Evolutionary conservation across 1,140 invertebrate species (phyloP).

Genomic region (Aphaenogaster ashmeadi): DNA sequence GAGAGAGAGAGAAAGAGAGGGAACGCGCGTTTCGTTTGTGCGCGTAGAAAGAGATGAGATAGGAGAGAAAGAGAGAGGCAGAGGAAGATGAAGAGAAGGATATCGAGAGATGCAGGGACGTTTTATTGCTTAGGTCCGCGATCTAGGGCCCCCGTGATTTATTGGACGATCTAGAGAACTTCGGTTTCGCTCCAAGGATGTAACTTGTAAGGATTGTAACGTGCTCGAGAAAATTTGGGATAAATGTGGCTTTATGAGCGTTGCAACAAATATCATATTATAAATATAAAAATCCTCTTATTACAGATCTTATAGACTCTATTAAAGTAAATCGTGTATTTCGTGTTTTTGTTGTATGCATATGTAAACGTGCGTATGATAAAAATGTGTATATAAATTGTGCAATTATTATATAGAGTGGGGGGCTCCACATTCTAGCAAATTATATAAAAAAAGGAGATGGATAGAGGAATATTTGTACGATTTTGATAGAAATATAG

Average conservation of each 20-base stretch:
- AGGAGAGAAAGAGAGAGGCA: slow-evolving; percentile 2
- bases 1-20: neutral
- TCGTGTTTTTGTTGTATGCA: neutral
- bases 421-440: neutral
- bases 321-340: neutral
- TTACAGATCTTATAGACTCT: neutral
- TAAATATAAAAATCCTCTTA: neutral
- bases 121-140: slow-evolving; percentile 46
- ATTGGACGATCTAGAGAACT: neutral
- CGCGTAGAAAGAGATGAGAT: neutral
- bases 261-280: neutral
- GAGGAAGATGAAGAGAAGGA: neutral
- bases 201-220: neutral
- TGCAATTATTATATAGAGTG: neutral
- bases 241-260: neutral
- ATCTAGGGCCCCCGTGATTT: slow-evolving; percentile 42
- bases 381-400: neutral
- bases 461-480: neutral
- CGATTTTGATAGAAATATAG: neutral
- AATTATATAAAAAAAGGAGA: neutral
- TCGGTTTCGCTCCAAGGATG: neutral
- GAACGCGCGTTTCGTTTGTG: neutral
- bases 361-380: neutral
- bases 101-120: slow-evolving; percentile 51
- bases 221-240: neutral